phyloP scores from a whole-genome alignment of 2,113 vertebrate genomes.

The Campylorhamphus procurvoides region DNA sequence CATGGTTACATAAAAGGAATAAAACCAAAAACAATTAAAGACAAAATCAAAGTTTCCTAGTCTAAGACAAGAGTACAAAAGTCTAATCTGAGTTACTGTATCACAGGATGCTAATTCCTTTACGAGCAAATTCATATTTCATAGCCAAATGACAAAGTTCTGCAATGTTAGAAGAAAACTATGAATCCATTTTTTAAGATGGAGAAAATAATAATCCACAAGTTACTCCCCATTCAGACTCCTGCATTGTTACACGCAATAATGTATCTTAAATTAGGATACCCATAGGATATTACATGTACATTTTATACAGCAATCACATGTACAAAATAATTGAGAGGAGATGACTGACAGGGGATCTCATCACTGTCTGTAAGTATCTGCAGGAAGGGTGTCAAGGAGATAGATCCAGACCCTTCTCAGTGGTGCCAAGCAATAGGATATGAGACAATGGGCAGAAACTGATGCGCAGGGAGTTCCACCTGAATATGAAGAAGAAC shows the following conservation, averaged over 20 bases:
- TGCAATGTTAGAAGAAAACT: not conserved
- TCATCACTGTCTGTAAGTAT: not conserved
- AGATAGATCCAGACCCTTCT: not conserved
- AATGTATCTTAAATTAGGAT: not conserved
- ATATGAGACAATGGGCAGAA: not conserved
- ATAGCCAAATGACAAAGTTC: not conserved
- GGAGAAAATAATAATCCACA: not conserved
- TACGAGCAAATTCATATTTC: not conserved
- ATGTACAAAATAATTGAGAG: not conserved
- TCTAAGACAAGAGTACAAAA: not conserved
- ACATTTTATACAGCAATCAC: not conserved
- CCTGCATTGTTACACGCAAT: not conserved
- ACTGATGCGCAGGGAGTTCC: not conserved
- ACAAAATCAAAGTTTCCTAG: not conserved
- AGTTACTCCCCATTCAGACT: not conserved
- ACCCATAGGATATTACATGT: not conserved
- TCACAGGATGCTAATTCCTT: not conserved
- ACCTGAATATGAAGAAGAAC: not conserved
- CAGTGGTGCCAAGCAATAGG: not conserved
- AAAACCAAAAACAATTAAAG: not conserved
- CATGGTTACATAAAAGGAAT: not conserved
- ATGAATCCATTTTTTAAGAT: not conserved
- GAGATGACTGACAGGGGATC: accelerated
- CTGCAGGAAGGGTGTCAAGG: not conserved
- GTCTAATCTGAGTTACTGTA: not conserved